These are phyloP conservation scores for Catocala sponsa DNA, from an alignment of 2,888 invertebrate species.

Conservation along the genomic window DNA sequence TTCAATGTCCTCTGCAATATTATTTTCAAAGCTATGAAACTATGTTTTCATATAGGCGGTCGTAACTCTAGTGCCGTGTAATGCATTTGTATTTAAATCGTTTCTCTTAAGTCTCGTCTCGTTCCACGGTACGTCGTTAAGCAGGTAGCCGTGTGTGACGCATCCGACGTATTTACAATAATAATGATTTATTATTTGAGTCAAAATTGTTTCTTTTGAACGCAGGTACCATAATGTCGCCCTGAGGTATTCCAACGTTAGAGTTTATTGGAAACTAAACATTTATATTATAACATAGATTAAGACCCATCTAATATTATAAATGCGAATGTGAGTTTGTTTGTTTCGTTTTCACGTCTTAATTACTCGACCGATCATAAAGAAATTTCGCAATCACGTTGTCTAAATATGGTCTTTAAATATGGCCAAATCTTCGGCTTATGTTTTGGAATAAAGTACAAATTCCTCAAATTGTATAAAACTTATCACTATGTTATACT, in stretches of 20 bases:
- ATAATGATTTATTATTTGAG: constrained; percentile 13
- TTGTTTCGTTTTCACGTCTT: too few relatives aligned
- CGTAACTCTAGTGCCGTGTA: constrained; percentile 24
- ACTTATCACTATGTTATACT: too few relatives aligned
- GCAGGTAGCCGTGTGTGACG: constrained; percentile 32
- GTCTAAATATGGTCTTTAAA: too few relatives aligned
- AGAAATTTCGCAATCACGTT: too few relatives aligned
- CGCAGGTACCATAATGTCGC: constrained; percentile 3
- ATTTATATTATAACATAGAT: too few relatives aligned
- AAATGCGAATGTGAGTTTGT: too few relatives aligned
- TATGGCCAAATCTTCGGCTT: too few relatives aligned
- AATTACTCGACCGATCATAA: too few relatives aligned
- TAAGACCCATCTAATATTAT: too few relatives aligned
- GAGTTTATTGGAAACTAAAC: not conserved
- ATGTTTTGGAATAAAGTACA: too few relatives aligned
- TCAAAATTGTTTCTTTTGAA: constrained; percentile 12
- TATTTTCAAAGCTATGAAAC: not conserved
- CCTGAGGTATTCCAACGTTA: not conserved
- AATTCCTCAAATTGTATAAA: too few relatives aligned
- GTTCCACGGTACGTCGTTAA: constrained; percentile 23
- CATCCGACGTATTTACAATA: constrained; percentile 22
- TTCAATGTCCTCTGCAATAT: not conserved
- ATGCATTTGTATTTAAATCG: constrained; percentile 24
- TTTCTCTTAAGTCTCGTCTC: constrained; percentile 18
- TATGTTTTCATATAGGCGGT: not conserved